Evolutionary conservation across 2,797 vertebrate species (phyloP).

Genomic region (Neomorphus geoffroyi): DNA sequence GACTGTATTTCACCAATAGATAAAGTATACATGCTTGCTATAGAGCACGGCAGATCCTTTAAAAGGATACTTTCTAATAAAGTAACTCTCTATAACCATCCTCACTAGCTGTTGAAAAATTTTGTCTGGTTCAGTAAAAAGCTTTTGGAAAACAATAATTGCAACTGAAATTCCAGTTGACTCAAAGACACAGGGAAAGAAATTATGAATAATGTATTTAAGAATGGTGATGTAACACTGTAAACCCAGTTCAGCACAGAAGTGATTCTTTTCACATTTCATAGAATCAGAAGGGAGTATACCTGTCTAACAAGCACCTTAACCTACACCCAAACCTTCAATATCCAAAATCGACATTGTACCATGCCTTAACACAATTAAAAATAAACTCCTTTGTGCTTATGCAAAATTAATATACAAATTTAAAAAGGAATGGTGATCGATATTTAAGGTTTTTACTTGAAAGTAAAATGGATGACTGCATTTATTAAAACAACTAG

Average conservation of each 20-base stretch:
- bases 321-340: neutral
- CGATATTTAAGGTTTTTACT: neutral
- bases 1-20: too few relatives aligned
- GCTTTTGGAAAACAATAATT: neutral
- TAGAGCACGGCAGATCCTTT: too few relatives aligned
- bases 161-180: neutral
- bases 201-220: neutral
- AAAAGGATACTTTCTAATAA: too few relatives aligned
- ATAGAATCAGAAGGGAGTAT: neutral
- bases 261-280: neutral
- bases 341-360: neutral
- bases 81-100: too few relatives aligned
- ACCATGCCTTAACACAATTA: neutral
- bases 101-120: neutral
- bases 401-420: neutral
- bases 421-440: neutral
- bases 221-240: fast-evolving
- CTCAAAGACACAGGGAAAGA: neutral
- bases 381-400: neutral
- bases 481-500: neutral
- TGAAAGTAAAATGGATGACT: neutral
- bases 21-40: too few relatives aligned
- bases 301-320: neutral
- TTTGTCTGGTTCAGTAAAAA: neutral
- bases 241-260: neutral